Base-by-base conservation (phyloP, 1,140 invertebrate species). In the Meloidogyne hapla region DNA sequence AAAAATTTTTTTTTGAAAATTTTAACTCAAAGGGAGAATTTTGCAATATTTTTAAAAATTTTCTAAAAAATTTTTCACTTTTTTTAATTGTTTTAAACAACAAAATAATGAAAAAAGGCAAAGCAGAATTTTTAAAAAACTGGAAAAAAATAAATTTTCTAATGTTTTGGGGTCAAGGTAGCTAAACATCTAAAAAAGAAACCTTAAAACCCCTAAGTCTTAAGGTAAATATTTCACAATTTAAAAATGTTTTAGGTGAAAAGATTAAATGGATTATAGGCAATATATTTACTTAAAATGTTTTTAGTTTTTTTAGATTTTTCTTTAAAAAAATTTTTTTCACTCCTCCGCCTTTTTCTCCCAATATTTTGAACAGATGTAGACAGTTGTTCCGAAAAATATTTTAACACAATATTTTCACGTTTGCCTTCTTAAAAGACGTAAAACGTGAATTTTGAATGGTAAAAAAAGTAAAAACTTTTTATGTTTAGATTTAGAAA, bases 1-100 rank as follows among this genome's bases (percentile, higher is more conserved):
- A 56, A 42, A 38, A 68, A n/a, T 33, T 42, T 68, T n/a, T 33
- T 68, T 68, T 26, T n/a, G 26, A 21, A 21, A 42, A n/a, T 45
- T 12, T 12, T 8, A 42, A 42, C 40, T 9, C 40, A 1, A 42
- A 42, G 10, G 18, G n/a, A 56, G 48, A 56, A 56, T 56, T 56
- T 56, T 56, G 48, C 48, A 56, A 56, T 56, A 56, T n/a, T 56
- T 56, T n/a, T n/a, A n/a, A n/a, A n/a, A n/a, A n/a, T n/a, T 56
- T 21, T 8, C 33, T 8, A 33, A 33, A 4, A 33, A 33, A 33
- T 33, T 56, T n/a, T 56, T 48, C 18, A 48, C 15, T 48, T 48
- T 48, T 18, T 4, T 48, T 15, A 18, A 18, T 15, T 18, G 13
- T 48, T 48, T 18, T 4, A 18, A 5, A 18, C 45, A 48, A 48